Evolutionary conservation across 1,140 invertebrate species (phyloP), one percentile per base, ranked within the genome.

Genomic region (Rhizoglyphus robini): DNA sequence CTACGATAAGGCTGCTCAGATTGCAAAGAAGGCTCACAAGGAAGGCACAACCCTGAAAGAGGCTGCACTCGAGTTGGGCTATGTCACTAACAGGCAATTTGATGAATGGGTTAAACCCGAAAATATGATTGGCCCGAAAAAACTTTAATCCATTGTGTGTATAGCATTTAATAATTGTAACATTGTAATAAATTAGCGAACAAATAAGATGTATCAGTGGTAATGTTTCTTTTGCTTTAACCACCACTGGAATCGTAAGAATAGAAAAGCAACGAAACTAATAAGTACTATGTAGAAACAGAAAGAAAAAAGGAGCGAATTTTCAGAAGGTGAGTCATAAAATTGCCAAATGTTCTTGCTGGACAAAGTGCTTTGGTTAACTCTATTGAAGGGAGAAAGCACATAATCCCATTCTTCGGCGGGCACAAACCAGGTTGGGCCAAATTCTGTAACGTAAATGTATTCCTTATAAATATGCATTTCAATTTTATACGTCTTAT

Each of bases 21-120:
- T 99, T 72, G 96, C 96, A 0, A 99, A 99, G 77, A 88, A 87
- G 31, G 96, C 96, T 0, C 95, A 98, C 74, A 88, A 90, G 73
- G 87, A 98, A 73, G 89, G 89, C 2, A 82, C 85, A 0, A 97
- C 90, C 0, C 75, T 99, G 31, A 96, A 94, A 75, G 85, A 88
- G 74, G 82, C 91, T 3, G 95, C 96, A 0, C 72, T 98, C 20
- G 90, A 95, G 73, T 82, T 96, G 51, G 87, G 87, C 36, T 81
- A 86, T 72, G 74, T 98, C 1, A 94, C 88, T 0, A 84, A 83
- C 38, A 84, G 92, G 72, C 86, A 99, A 72, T 99, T 98, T 77
- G 83, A 93, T 71, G 76, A 92, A 71, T 96, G 90, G 90, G 93
- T 98, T 0, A 81, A 77, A 70, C 94, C 95, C 0, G 88, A 93